Evolutionary conservation across 2,888 invertebrate genomes (phyloP).

Genomic region (Dryobotodes eremita): DNA sequence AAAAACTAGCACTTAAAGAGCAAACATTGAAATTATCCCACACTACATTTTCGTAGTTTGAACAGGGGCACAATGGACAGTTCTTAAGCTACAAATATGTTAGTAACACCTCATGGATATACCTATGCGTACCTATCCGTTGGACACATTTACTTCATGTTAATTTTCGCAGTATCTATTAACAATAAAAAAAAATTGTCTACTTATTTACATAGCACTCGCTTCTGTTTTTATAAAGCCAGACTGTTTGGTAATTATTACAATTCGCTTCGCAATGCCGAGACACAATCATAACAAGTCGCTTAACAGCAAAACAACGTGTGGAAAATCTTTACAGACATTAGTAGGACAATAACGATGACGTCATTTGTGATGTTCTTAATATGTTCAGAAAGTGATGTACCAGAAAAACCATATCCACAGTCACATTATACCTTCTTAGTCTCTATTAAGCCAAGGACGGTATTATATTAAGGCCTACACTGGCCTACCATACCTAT

Average conservation of each 20-base stretch:
- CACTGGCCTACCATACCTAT: background rate
- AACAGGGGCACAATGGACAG: too few species aligned
- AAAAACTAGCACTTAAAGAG: background rate
- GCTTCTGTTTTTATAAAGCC: conserved; percentile 9
- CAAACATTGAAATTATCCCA: background rate
- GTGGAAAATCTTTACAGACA: background rate
- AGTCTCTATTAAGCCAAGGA: background rate
- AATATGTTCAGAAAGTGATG: too few species aligned
- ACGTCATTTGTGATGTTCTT: background rate
- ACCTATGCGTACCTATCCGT: too few species aligned
- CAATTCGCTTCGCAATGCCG: conserved; percentile 42
- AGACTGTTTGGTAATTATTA: conserved; percentile 12
- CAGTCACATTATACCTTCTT: background rate
- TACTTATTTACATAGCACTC: conserved; percentile 20
- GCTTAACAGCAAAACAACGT: conserved; percentile 19
- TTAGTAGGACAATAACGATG: background rate
- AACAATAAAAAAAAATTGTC: background rate
- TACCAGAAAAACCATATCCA: background rate
- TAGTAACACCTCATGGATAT: too few species aligned
- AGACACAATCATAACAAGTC: conserved; percentile 33
- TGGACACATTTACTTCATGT: too few species aligned
- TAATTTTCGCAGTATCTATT: background rate
- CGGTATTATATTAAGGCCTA: background rate
- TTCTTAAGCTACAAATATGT: too few species aligned
- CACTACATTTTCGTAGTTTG: too few species aligned